Conservation (phyloP, 2,888 invertebrate genomes). For the Gerris lacustris region DNA sequence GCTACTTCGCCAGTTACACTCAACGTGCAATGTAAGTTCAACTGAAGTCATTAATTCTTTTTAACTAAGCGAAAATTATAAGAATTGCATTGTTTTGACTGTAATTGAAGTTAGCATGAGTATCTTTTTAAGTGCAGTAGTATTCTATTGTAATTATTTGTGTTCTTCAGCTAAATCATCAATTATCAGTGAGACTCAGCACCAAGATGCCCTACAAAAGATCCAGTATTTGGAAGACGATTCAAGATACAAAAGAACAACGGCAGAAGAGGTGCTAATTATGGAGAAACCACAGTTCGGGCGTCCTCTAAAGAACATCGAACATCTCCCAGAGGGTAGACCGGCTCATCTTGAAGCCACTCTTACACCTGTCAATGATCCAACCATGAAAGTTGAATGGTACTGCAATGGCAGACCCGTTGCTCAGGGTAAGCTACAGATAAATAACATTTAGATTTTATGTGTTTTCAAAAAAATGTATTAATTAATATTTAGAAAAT, state of each 20-base stretch:
- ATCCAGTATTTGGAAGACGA: conserved; percentile 84
- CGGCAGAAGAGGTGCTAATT: conserved; percentile 59
- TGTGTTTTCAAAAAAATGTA: neutral
- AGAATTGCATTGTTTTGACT: neutral
- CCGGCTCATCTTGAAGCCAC: conserved; percentile 89
- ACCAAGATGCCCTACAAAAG: conserved; percentile 82
- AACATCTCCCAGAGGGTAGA: conserved; percentile 71
- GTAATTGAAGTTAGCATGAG: neutral
- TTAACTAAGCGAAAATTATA: neutral
- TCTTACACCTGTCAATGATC: conserved; percentile 91
- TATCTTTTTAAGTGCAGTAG: too few species aligned
- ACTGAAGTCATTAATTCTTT: neutral
- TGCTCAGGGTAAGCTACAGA: conserved; percentile 49
- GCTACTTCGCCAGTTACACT: conserved; percentile 69
- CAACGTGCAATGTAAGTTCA: conserved; percentile 61
- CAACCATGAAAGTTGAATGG: conserved; percentile 98
- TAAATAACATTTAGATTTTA: conserved; percentile 1
- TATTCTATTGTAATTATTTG: too few species aligned
- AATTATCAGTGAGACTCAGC: conserved; percentile 80
- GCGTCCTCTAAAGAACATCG: conserved; percentile 69
- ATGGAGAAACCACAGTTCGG: conserved; percentile 84
- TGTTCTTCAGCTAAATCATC: conserved; percentile 56
- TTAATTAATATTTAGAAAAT: neutral
- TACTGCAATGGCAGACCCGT: conserved; percentile 89
- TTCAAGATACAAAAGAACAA: conserved; percentile 57